phyloP scores from a whole-genome alignment of 2,797 vertebrate species.

The Anguilla obscura region DNA sequence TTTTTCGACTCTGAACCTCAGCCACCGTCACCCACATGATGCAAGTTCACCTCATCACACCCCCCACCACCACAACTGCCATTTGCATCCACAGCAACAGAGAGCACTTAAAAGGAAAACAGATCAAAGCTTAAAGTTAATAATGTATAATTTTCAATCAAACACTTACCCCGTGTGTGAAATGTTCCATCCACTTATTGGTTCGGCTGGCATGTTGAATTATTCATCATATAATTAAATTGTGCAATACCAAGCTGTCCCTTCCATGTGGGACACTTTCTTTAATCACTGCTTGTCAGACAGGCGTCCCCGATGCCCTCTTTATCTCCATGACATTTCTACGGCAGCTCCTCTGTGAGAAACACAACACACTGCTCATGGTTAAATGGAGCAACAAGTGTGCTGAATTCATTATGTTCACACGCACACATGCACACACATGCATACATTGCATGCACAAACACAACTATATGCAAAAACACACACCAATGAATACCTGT shows the following conservation, averaged over 20 bases:
- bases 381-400: not conserved
- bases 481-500: not conserved
- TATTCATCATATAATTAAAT: slow-evolving; percentile 11
- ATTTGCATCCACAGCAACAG: slow-evolving; percentile 14
- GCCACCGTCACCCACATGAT: not conserved
- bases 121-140: slow-evolving; percentile 36
- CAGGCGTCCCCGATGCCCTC: not conserved
- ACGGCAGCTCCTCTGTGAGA: not conserved
- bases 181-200: slow-evolving; percentile 23
- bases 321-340: not conserved
- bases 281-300: slow-evolving; percentile 19
- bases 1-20: not conserved
- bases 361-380: not conserved
- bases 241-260: not conserved
- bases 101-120: slow-evolving; percentile 33
- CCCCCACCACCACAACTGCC: not conserved
- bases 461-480: not conserved
- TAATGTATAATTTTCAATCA: slow-evolving; percentile 35
- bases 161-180: slow-evolving; percentile 10
- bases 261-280: slow-evolving; percentile 10
- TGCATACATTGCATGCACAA: not conserved
- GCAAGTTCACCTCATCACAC: not conserved
- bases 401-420: not conserved
- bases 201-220: not conserved
- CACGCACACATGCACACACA: not conserved